Percentiles rank a stretch among this genome's conserved stretches.
Conservation (phyloP, 2,797 vertebrate species). For the Diplodus sargus region DNA sequence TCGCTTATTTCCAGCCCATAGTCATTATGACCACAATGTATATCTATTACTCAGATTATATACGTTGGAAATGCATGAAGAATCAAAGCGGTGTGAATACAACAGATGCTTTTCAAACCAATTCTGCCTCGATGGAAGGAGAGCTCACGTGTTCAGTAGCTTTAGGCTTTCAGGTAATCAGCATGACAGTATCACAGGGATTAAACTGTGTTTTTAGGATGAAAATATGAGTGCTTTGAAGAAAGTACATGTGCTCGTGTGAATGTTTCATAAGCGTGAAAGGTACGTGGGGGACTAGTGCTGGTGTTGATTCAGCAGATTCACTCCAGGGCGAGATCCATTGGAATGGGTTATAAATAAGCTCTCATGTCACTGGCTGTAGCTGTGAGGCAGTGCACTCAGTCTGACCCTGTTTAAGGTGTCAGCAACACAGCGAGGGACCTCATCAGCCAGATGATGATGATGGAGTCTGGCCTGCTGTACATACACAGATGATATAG, state of each 20-base stretch:
- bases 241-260: constrained; percentile 18
- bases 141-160: constrained; percentile 11
- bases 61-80: neutral
- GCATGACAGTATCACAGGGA: constrained; percentile 14
- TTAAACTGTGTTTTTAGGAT: constrained; percentile 37
- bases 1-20: constrained; percentile 5
- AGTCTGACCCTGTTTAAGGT: constrained; percentile 35
- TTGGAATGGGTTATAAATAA: constrained; percentile 48
- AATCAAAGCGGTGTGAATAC: constrained; percentile 20
- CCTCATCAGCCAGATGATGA: constrained; percentile 10
- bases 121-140: neutral
- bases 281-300: neutral
- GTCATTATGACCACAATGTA: constrained; percentile 12
- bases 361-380: constrained; percentile 26
- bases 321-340: constrained; percentile 19
- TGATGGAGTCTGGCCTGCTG: constrained; percentile 10
- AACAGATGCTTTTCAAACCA: constrained; percentile 28
- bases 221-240: constrained; percentile 29
- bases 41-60: constrained; percentile 19
- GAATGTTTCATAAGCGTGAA: constrained; percentile 37
- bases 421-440: constrained; percentile 29
- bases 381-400: constrained; percentile 30
- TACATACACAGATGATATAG: neutral
- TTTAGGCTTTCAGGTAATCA: constrained; percentile 30
- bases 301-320: constrained; percentile 47